phyloP scores from a whole-genome alignment of 2,888 invertebrate genomes.

The Stenichneumon culpator region DNA sequence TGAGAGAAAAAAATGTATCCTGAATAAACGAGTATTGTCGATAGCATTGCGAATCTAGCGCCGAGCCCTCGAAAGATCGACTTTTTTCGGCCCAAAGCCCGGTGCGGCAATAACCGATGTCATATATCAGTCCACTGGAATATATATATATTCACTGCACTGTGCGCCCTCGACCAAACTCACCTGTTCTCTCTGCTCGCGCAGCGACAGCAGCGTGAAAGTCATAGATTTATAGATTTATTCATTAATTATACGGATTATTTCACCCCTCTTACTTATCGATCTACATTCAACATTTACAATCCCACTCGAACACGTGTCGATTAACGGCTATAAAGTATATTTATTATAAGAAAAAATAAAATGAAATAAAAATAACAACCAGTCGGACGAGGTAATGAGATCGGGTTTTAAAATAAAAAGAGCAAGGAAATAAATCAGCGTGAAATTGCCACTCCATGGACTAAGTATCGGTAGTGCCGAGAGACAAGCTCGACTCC shows the following conservation, averaged over 20 bases:
- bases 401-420: not conserved
- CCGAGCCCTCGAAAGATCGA: not conserved
- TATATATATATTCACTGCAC: not conserved
- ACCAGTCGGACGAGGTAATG: not conserved
- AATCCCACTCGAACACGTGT: conserved; percentile 54
- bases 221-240: conserved; percentile 62
- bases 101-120: conserved; percentile 32
- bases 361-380: not conserved
- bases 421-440: conserved; percentile 26
- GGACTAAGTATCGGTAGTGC: not conserved
- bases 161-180: conserved; percentile 61
- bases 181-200: conserved; percentile 78
- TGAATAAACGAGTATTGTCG: not conserved
- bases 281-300: conserved; percentile 58
- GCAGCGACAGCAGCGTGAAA: conserved; percentile 75
- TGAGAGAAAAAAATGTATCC: not conserved
- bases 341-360: not conserved
- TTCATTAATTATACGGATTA: conserved; percentile 56
- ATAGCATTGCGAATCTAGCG: not conserved
- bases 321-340: conserved; percentile 19
- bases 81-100: conserved; percentile 6
- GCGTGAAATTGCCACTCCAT: conserved; percentile 38
- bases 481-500: not conserved
- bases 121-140: conserved; percentile 29
- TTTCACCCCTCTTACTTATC: conserved; percentile 49